Base-by-base conservation (phyloP, 2,113 vertebrate genomes). In the Nasalis larvatus region DNA sequence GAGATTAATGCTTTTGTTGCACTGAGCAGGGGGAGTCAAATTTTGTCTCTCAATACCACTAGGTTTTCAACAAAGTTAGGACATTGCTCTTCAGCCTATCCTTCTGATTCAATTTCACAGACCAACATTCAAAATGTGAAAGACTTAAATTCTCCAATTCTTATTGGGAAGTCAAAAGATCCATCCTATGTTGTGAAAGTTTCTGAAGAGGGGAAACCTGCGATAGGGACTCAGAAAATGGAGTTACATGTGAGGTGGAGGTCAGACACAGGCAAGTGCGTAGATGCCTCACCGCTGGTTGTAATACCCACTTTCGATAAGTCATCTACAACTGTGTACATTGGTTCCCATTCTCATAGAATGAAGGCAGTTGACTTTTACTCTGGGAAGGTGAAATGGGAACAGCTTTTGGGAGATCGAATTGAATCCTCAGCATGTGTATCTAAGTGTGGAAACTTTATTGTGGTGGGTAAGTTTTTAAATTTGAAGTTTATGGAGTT, bases 261-360 rank as follows among this genome's bases (percentile, higher is more conserved):
- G 58, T 99, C 99, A 32, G 99, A 99, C 97, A 99, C 99, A 0
- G 99, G 99, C 82, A 99, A 99, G 93, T 99, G 99, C 96, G 99
- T 99, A 52, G 99, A 99, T 47, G 99, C 99, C 7, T 99, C 99
- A 0, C 99, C 99, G 0, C 98, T 99, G 77, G 58, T 99, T 78
- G 18, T 99, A 32, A 35, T 99, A 49, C 56, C 97, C 52, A 37
- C 63, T 92, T 63, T 16, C 0, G 95, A 90, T 45, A 83, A 52
- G 58, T 35, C 54, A 4, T 87, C 98, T 54, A 93, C 98, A 14
- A 98, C 98, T 0, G 99, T 99, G 0, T 99, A 99, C 82, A 97
- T 99, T 25, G 99, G 99, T 83, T 99, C 99, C 54, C 99, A 99
- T 98, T 99, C 99, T 27, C 99, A 99, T 85, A 98, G 98, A 82